Percentiles rank a stretch among this genome's conserved stretches.
Conservation (phyloP, 2,888 invertebrate genomes). For the Lamellibrachia satsuma region DNA sequence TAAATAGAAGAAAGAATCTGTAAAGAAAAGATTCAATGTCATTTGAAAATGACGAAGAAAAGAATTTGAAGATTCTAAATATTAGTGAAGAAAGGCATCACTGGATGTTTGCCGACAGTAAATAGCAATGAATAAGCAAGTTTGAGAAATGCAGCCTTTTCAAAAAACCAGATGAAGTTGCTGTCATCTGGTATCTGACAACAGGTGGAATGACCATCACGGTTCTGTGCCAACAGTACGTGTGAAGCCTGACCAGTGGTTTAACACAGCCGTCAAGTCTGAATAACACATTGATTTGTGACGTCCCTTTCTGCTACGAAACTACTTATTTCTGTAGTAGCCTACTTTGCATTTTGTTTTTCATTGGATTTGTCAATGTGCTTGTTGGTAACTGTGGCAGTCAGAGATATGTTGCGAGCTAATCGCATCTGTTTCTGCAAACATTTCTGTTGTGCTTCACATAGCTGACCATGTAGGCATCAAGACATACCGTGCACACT, state of each 20-base stretch:
- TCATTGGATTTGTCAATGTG: neutral
- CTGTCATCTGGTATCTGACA: neutral
- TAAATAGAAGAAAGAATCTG: neutral
- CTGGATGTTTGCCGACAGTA: neutral
- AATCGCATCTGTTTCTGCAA: slow-evolving; percentile 1
- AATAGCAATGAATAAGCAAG: neutral
- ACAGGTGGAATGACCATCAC: neutral
- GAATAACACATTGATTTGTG: neutral
- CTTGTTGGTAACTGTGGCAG: neutral
- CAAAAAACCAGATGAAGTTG: neutral
- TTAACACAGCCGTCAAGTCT: neutral
- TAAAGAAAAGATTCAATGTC: neutral
- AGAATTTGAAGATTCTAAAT: neutral
- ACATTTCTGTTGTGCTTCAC: slow-evolving; percentile 11
- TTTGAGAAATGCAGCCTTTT: neutral
- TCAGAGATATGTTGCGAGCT: neutral
- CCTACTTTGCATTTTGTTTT: neutral
- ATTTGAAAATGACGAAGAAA: neutral
- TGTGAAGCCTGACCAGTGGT: neutral
- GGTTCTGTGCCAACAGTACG: neutral
- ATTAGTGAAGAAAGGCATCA: neutral
- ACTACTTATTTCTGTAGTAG: slow-evolving; percentile 17
- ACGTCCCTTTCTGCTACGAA: neutral
- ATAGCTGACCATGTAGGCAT: neutral
- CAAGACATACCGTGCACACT: neutral